Evolutionary conservation across 1,140 invertebrate species (phyloP).

Genomic region (Diorhabda carinulata): DNA sequence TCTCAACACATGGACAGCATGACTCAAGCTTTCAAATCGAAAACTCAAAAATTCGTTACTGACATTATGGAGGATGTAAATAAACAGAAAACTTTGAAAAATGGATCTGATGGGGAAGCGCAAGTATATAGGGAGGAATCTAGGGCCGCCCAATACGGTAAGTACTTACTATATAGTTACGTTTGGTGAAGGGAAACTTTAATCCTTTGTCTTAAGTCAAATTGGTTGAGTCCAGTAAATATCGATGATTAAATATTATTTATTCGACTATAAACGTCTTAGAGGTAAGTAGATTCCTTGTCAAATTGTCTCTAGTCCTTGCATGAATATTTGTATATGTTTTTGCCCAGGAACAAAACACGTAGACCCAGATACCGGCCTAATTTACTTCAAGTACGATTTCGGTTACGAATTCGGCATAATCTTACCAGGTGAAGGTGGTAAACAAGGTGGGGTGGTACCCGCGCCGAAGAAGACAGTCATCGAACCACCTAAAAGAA

Average conservation of each 20-base stretch:
- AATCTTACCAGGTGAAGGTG: slow-evolving; percentile 64
- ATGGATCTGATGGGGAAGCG: slow-evolving; percentile 52
- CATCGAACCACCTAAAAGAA: slow-evolving; percentile 52
- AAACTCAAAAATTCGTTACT: slow-evolving; percentile 64
- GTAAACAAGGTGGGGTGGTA: slow-evolving; percentile 51
- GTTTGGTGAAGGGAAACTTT: neutral
- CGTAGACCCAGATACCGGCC: slow-evolving; percentile 69
- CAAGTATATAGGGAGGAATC: slow-evolving; percentile 68
- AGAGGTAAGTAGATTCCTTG: neutral
- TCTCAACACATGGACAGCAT: slow-evolving; percentile 62
- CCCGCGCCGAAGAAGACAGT: slow-evolving; percentile 45
- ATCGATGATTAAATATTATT: no score
- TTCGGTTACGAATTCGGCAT: slow-evolving; percentile 79
- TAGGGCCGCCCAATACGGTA: slow-evolving; percentile 67
- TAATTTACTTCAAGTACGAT: slow-evolving; percentile 81
- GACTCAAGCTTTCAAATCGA: slow-evolving; percentile 65
- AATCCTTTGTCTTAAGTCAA: neutral
- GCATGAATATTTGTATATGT: slow-evolving; percentile 11
- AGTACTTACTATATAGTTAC: slow-evolving; percentile 33
- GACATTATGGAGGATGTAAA: slow-evolving; percentile 62
- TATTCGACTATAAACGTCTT: no score
- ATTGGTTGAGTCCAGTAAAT: neutral
- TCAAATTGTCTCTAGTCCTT: neutral
- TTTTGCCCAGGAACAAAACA: slow-evolving; percentile 64
- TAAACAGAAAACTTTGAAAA: slow-evolving; percentile 52